Evolutionary conservation across 2,888 invertebrate species (phyloP).

Genomic region (Allygus modestus): DNA sequence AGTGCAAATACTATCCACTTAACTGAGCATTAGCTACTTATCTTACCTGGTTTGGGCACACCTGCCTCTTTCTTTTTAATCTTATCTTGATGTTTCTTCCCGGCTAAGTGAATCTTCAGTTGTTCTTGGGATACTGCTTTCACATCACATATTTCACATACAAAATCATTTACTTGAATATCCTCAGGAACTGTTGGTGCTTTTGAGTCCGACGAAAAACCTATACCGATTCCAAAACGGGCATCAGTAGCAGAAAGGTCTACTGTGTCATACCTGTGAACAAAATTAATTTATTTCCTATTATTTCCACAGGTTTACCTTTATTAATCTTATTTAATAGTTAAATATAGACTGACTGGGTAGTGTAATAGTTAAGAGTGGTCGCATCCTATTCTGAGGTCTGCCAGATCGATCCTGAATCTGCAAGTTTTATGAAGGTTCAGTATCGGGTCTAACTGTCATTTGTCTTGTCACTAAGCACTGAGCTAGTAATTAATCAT

Average conservation of each 20-base stretch:
- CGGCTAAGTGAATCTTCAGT: background rate
- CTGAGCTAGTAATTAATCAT: no score
- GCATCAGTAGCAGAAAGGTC: conserved; percentile 3
- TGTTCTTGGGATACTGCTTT: conserved; percentile 33
- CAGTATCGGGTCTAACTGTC: no score
- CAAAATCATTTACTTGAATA: background rate
- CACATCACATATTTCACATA: background rate
- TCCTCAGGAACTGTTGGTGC: background rate
- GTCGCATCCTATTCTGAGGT: no score
- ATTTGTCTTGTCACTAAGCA: no score
- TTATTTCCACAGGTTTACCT: no score
- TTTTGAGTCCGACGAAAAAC: background rate
- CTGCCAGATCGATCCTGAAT: no score
- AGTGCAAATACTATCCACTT: background rate
- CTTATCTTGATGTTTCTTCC: conserved; percentile 33
- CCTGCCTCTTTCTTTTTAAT: background rate
- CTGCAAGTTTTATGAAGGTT: no score
- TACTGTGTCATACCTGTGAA: conserved; percentile 19
- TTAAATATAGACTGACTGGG: no score
- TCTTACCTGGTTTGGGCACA: conserved; percentile 6
- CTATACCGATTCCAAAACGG: conserved; percentile 23
- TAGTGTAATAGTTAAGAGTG: no score
- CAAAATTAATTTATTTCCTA: background rate
- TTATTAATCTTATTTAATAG: no score
- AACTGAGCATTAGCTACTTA: background rate